Evolutionary conservation across 1,140 invertebrate genomes (phyloP), one percentile per base, ranked within the genome.

Genomic region (Cheumatopsyche charites): DNA sequence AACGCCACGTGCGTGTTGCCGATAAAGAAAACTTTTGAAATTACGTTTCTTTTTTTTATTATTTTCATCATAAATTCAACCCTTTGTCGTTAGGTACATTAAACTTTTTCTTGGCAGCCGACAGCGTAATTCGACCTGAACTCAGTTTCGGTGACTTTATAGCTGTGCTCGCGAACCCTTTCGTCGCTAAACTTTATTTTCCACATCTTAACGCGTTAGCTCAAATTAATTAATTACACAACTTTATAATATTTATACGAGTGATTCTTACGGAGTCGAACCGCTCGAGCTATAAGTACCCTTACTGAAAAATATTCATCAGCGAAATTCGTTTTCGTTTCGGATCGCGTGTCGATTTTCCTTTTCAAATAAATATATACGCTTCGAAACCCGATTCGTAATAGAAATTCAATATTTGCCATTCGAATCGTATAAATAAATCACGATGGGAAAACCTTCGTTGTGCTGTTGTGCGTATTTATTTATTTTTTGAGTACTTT

Each of bases 321-420:
- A 15, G 23, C 7, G 55, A 58, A 23, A 23, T 58, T 58, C 29
- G 29, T 36, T 36, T 36, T 36, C 29, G 29, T 36, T 58, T 58
- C 55, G 55, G 29, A 25, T 58, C 19, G 21, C 21, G 19, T 58
- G 19, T 58, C 55, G 55, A 58, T 58, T 58, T 58, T 58, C 55
- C 55, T 58, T 58, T 58, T 58, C 55, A 26, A 58, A 58, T 25
- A 58, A 58, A 58, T 58, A 58, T 58, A 19, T 58, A 58, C 55
- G 23, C 17, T 25, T 58, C 55, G 55, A 25, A n/a, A 19, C 15
- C n/a, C 47, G 47, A 58, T 3, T 9, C 21, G 55, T 58, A 58
- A 58, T 58, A 58, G 55, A 58, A 58, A 58, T 58, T 58, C 55
- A 58, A 58, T 58, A 58, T 58, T 58, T 58, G 55, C 55, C 55